A percentile compares a stretch with the other conserved stretches of the same genome.
Conservation (phyloP, 2,113 vertebrate genomes). For the Gymnarchus niloticus region DNA sequence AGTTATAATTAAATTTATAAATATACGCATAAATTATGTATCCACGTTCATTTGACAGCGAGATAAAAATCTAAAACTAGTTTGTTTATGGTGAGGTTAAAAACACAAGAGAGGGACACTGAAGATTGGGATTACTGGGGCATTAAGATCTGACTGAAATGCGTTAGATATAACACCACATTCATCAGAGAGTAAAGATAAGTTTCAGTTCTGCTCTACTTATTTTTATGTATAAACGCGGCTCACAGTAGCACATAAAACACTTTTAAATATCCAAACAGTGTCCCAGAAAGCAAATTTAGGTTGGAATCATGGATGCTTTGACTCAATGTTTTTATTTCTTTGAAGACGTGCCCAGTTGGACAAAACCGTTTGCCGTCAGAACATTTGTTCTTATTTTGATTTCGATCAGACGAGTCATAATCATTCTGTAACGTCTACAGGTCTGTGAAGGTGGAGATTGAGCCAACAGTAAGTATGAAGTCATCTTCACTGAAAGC, state of each 20-base stretch:
- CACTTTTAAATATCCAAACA: neutral
- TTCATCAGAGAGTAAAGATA: neutral
- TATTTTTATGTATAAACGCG: neutral
- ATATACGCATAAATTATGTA: neutral
- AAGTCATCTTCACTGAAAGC: no score
- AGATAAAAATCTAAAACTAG: neutral
- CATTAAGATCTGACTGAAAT: neutral
- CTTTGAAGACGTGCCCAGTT: neutral
- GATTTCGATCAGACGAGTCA: neutral
- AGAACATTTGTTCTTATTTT: neutral
- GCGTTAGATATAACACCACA: neutral
- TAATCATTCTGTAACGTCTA: neutral
- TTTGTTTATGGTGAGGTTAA: neutral
- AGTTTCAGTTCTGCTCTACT: neutral
- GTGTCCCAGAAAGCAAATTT: slow-evolving; percentile 8
- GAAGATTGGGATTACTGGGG: neutral
- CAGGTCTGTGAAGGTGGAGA: neutral
- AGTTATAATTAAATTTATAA: neutral
- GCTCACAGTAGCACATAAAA: neutral
- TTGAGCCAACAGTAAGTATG: no score
- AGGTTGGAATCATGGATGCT: neutral
- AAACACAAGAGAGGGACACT: neutral
- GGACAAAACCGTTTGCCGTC: neutral
- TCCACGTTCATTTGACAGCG: neutral
- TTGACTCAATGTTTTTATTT: neutral